Base-by-base conservation (phyloP, 2,797 vertebrate species). In the Valencia hispanica region DNA sequence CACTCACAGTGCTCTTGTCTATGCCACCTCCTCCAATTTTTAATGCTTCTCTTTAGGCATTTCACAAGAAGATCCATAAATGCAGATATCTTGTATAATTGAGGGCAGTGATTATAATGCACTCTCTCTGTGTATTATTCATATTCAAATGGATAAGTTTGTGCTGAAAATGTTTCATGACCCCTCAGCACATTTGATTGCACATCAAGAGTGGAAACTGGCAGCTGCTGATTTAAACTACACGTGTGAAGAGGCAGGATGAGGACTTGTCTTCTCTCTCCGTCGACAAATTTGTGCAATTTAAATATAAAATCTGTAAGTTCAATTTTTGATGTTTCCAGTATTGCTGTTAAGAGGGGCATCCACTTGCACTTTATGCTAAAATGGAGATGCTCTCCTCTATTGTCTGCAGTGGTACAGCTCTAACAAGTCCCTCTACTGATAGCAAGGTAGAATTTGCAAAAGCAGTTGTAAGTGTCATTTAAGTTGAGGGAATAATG, bases 101-200 rank as follows among this genome's bases (percentile, higher is more conserved):
- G 93, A 93, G 91, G 86, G 86, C 84, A 86, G 91, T 95, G 94
- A 94, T 89, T 89, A 89, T 93, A 94, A 95, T 93, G 89, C 88
- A 89, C 89, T 92, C 89, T 86, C 88, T 90, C 88, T 91, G 87
- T 91, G 88, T 92, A 90, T 92, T 88, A 94, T 94, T 95, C 92
- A 94, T 91, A 92, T 92, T 93, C 84, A 95, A 95, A 94, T 92
- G 84, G 92, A 65, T 86, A 90, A 81, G 86, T 94, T 94, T 86
- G 79, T 88, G 90, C 87, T 53, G 86, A 88, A 89, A 92, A 91
- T 88, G 87, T 91, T 88, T 86, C 91, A 80, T 81, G 84, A 88
- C 88, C 65, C 87, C 92, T 92, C 89, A 85, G 87, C 82, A 32
- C 18, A 34, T 79, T 77, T 94, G 92, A 95, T 95, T 94, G 93